phyloP scores from a whole-genome alignment of 2,113 vertebrate genomes.

The Pampusana beccarii region DNA sequence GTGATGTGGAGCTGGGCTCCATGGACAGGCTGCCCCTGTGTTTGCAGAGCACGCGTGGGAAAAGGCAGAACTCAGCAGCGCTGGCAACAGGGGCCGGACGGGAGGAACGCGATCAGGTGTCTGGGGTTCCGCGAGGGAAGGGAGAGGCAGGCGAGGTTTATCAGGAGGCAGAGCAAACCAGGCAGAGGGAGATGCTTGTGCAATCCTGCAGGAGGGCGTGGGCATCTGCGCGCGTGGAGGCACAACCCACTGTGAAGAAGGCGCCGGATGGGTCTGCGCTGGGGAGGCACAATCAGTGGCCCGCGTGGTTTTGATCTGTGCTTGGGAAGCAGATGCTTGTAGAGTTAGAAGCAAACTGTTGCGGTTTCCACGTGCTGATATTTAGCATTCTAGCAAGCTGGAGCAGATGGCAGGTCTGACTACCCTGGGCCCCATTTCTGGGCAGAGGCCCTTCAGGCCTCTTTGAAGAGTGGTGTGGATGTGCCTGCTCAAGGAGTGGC shows the following conservation, averaged over 20 bases:
- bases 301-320: not conserved
- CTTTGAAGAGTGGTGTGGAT: not conserved
- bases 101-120: not conserved
- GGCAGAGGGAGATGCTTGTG: not conserved
- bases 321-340: not conserved
- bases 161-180: not conserved
- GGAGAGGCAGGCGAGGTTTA: not conserved
- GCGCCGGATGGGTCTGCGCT: not conserved
- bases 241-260: not conserved
- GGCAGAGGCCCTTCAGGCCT: not conserved
- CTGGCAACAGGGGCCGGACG: not conserved
- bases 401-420: constrained; percentile 9
- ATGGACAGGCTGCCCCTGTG: not conserved
- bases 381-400: not conserved
- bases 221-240: fast-evolving
- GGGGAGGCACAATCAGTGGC: not conserved
- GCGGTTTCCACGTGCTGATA: constrained; percentile 32
- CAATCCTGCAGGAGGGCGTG: not conserved
- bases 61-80: not conserved
- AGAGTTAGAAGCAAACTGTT: not conserved
- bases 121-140: not conserved
- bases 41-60: not conserved
- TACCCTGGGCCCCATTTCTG: not conserved
- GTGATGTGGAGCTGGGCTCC: not conserved
- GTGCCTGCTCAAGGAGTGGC: constrained; percentile 38